A percentile compares a stretch with the other conserved stretches of the same genome.
phyloP scores from a whole-genome alignment of 2,888 invertebrate genomes.

The Nasonovia ribisnigri region DNA sequence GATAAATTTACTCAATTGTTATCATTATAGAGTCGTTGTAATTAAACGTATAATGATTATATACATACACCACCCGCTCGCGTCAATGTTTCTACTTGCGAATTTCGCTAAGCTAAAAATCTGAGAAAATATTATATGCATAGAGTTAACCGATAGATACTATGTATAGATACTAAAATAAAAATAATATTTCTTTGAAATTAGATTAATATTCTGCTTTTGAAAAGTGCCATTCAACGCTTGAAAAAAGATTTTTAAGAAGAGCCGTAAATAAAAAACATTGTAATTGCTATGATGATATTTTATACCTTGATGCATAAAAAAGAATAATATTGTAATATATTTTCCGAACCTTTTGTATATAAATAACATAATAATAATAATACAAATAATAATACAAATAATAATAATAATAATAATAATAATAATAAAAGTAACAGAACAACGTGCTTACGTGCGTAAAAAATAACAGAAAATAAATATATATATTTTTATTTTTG shows the following conservation, averaged over 20 bases:
- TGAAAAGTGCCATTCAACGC: background rate
- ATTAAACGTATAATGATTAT: background rate
- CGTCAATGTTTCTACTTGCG: background rate
- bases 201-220: background rate
- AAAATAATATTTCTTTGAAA: background rate
- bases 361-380: background rate
- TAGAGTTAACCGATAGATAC: background rate
- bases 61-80: background rate
- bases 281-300: background rate
- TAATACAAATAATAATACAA: background rate
- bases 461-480: background rate
- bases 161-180: background rate
- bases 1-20: background rate
- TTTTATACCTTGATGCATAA: constrained; percentile 37
- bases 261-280: background rate
- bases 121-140: background rate
- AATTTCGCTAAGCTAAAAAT: background rate
- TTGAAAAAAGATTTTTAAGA: background rate
- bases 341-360: background rate
- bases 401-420: no score
- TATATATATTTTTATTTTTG: background rate
- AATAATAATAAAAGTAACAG: background rate
- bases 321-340: background rate
- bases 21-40: background rate
- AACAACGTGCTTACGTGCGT: background rate